These are phyloP conservation scores for Pyxicephalus adspersus DNA, from an alignment of 2,113 vertebrate genomes.

Conservation along the genomic window DNA sequence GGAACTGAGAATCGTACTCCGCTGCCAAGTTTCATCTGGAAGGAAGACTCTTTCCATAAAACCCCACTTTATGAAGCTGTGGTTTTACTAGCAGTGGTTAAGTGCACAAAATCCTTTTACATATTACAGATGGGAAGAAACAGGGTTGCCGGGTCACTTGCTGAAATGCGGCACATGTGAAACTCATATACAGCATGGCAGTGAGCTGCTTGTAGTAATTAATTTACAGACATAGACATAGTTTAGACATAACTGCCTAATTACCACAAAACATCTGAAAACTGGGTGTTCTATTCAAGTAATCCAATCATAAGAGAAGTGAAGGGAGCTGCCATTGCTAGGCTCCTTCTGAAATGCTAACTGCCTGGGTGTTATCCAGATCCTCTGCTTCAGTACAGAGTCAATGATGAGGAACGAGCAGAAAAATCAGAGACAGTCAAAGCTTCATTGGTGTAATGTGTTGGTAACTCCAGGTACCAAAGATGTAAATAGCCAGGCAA, in stretches of 20 bases:
- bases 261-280: background rate
- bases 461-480: too few relatives aligned
- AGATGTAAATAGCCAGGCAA: too few relatives aligned
- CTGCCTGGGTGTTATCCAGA: too few relatives aligned
- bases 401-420: too few relatives aligned
- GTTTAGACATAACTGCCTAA: background rate
- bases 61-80: conserved; percentile 15
- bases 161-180: conserved; percentile 1
- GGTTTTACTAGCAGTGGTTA: conserved; percentile 16
- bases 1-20: background rate
- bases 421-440: too few relatives aligned
- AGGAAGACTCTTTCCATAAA: conserved; percentile 33
- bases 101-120: conserved; percentile 22
- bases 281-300: background rate
- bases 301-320: too few relatives aligned
- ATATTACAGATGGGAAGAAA: conserved; percentile 18
- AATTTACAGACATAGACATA: background rate
- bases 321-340: too few relatives aligned
- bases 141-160: background rate
- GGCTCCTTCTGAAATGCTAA: too few relatives aligned
- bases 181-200: background rate
- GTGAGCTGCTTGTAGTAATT: background rate
- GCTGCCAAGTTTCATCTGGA: conserved; percentile 38
- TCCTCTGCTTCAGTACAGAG: too few relatives aligned
- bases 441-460: too few relatives aligned